Evolutionary conservation across 2,113 vertebrate genomes (phyloP), one percentile per base, ranked within the genome.

Genomic region (Syrmaticus mikado): DNA sequence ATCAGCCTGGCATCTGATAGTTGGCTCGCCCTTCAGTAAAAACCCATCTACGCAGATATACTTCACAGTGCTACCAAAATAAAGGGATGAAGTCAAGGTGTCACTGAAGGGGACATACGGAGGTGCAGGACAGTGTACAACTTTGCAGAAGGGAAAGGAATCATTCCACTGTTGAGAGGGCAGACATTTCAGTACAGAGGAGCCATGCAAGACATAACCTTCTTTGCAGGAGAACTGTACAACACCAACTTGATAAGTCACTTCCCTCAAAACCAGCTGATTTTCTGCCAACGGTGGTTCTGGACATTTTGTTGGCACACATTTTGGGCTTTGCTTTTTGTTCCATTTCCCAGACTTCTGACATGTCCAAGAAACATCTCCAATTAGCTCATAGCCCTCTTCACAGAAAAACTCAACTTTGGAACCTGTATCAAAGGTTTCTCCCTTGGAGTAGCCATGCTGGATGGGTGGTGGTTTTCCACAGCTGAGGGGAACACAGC

Each of bases 11-110:
- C 99, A 99, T 40, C 81, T 94, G 17, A 98, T 98, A 11, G 96
- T 97, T 48, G 97, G 71, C 46, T 98, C 96, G 43, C 98, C 98
- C 81, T 93, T 98, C 72, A 99, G 95, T 17, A 98, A 98, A 97
- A 99, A 99, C 3, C 99, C 99, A 58, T 98, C 98, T 85, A 99
- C 98, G 9, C 99, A 99, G 4, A 96, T 89, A 79, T 99, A 99
- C 58, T 95, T 98, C 84, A 99, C 97, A 67, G 95, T 93, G 40
- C 98, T 98, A 88, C 98, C 97, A 61, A 98, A 99, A 82, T 98
- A 96, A 85, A 98, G 98, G 6, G 98, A 83, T 8, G 96, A 91
- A 53, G 97, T 97, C 25, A 94, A 80, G 6, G 98, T 97, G 13
- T 98, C 98, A 12, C 99, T 98, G 64, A 99, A 99, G 9, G 98